Conservation (phyloP, 2,797 vertebrate species). For the Syngnathus rostellatus region DNA sequence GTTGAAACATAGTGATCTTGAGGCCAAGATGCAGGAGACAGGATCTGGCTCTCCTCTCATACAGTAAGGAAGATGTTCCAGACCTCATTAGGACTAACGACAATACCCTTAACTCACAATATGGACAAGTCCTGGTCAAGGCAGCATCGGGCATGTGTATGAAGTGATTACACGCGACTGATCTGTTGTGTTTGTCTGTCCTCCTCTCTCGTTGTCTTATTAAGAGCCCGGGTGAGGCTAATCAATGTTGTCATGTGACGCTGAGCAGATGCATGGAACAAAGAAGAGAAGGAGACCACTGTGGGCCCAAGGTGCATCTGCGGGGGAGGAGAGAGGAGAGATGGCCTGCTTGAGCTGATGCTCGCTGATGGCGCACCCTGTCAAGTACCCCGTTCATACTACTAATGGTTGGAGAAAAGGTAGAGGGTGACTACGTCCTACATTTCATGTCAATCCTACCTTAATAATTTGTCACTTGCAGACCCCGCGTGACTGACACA, state of each 20-base stretch:
- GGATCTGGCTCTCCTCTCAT: slow-evolving; percentile 15
- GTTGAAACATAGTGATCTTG: slow-evolving; percentile 13
- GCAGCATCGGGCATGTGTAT: slow-evolving; percentile 28
- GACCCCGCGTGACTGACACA: slow-evolving; percentile 60
- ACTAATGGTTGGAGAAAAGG: slow-evolving; percentile 68
- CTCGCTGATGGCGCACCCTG: slow-evolving; percentile 63
- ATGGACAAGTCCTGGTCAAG: slow-evolving; percentile 31
- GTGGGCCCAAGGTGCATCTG: slow-evolving; percentile 64
- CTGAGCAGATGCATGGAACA: slow-evolving; percentile 71
- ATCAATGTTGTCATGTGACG: slow-evolving; percentile 70
- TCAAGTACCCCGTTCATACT: slow-evolving; percentile 53
- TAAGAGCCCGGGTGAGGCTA: slow-evolving; percentile 70
- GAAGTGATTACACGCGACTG: slow-evolving; percentile 41
- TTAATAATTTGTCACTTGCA: slow-evolving; percentile 61
- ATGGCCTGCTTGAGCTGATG: slow-evolving; percentile 59
- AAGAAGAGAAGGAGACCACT: slow-evolving; percentile 65
- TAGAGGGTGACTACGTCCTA: slow-evolving; percentile 64
- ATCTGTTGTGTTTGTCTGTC: slow-evolving; percentile 45
- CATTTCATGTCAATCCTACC: slow-evolving; percentile 67
- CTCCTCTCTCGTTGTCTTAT: slow-evolving; percentile 62
- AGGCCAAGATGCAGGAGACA: slow-evolving; percentile 16
- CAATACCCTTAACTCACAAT: slow-evolving; percentile 10
- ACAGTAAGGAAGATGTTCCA: slow-evolving; percentile 39
- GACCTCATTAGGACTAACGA: slow-evolving; percentile 53
- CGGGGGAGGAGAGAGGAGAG: slow-evolving; percentile 59